Conservation (phyloP, 2,113 vertebrate genomes). For the Nansenia antarctica region DNA sequence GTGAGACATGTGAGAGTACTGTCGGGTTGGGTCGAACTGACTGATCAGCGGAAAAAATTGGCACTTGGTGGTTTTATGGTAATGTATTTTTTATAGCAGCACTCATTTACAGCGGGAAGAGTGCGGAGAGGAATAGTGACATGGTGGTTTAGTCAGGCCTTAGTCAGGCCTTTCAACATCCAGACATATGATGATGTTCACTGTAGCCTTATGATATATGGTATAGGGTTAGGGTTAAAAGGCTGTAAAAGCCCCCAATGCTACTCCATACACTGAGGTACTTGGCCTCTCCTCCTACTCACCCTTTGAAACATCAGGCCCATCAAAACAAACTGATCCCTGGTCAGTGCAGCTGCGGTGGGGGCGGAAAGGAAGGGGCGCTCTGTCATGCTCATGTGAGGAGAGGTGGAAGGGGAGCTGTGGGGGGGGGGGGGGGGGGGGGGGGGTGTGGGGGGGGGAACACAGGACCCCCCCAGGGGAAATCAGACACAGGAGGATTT, state of each 20-base stretch:
- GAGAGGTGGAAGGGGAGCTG: background rate
- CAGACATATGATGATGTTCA: background rate
- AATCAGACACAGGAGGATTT: constrained; percentile 10
- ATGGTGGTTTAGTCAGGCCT: no score
- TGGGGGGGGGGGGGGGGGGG: background rate
- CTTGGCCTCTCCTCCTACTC: constrained; percentile 1
- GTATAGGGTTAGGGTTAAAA: background rate
- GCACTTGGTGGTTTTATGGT: no score
- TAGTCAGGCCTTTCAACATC: background rate
- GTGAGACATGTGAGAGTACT: constrained; percentile 61
- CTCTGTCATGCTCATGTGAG: no score
- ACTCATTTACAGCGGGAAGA: background rate
- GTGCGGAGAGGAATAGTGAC: background rate
- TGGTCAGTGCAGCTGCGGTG: background rate
- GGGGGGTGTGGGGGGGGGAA: background rate
- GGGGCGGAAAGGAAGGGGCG: no score
- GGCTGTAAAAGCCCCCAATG: background rate
- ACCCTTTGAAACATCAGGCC: background rate
- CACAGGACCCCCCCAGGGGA: background rate
- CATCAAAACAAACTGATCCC: background rate
- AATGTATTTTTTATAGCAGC: background rate
- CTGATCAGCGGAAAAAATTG: no score
- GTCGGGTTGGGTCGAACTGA: no score
- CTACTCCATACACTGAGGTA: background rate
- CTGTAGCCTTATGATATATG: background rate